A percentile compares a stretch with the other conserved stretches of the same genome.
These are phyloP conservation scores for Haliclona indistincta DNA, from an alignment of 37 sponge, comb jelly and placozoan genomes.

Conservation along the genomic window DNA sequence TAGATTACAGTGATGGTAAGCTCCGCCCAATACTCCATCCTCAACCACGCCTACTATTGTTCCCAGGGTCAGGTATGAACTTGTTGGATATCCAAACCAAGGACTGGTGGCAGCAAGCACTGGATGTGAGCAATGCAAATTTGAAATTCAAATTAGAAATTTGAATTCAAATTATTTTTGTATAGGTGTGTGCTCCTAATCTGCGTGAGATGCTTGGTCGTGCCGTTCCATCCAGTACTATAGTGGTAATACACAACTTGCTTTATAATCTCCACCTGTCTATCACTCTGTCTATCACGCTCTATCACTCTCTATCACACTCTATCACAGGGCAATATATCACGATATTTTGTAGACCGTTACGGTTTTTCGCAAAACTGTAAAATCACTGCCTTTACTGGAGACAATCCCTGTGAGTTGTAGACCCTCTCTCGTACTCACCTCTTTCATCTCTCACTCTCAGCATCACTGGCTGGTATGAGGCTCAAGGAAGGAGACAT, in stretches of 20 bases:
- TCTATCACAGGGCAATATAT: slow-evolving; percentile 61
- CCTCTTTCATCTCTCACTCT: background rate
- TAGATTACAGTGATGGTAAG: slow-evolving; percentile 95
- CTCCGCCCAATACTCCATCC: background rate
- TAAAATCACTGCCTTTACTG: slow-evolving; percentile 83
- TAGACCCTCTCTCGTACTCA: background rate
- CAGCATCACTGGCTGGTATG: slow-evolving; percentile 87
- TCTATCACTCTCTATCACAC: background rate
- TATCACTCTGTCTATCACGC: background rate
- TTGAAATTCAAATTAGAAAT: too few species aligned
- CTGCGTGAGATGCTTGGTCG: slow-evolving; percentile 62
- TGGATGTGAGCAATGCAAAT: slow-evolving; percentile 67
- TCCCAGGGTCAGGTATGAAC: slow-evolving; percentile 96
- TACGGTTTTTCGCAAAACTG: slow-evolving; percentile 81
- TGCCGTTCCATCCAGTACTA: slow-evolving; percentile 71
- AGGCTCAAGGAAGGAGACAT: slow-evolving; percentile 81
- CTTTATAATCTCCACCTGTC: background rate
- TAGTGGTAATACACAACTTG: slow-evolving; percentile 22
- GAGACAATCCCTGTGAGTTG: slow-evolving; percentile 84
- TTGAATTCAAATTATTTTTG: background rate
- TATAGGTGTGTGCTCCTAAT: slow-evolving; percentile 59
- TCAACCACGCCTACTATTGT: background rate
- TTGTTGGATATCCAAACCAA: slow-evolving; percentile 82
- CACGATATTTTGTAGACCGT: slow-evolving; percentile 61
- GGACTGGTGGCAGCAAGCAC: slow-evolving; percentile 66